Conservation (phyloP, 2,797 vertebrate genomes). For the Falco novaeseelandiae region DNA sequence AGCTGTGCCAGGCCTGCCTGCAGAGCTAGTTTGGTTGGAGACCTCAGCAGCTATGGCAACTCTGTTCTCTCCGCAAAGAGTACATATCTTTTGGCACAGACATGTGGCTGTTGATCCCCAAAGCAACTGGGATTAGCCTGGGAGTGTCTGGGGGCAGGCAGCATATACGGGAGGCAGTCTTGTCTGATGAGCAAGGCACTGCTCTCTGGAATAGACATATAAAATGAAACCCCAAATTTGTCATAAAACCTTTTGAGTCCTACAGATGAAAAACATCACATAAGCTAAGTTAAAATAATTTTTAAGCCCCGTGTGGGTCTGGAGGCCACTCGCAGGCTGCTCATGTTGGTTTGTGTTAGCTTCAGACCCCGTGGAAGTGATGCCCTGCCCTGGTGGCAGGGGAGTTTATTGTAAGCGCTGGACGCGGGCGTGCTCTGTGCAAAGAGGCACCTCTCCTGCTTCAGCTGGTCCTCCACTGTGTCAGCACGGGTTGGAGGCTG, state of each 20-base stretch:
- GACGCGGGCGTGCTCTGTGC: accelerated
- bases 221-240: neutral
- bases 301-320: neutral
- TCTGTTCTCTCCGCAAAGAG: neutral
- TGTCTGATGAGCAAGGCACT: neutral
- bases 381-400: neutral
- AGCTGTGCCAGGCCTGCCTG: neutral
- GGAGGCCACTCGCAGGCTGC: neutral
- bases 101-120: neutral
- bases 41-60: neutral
- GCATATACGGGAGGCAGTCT: accelerated
- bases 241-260: neutral
- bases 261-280: neutral
- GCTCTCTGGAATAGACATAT: neutral
- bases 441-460: neutral
- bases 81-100: neutral
- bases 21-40: neutral
- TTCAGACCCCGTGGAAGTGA: neutral
- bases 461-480: neutral
- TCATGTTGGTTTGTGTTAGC: neutral
- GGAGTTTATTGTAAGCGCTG: neutral
- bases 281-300: neutral
- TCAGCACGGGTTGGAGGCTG: neutral
- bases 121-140: neutral
- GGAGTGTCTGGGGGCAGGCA: neutral